Base-by-base conservation (phyloP, 2,797 vertebrate species). In the Tapera naevia region DNA sequence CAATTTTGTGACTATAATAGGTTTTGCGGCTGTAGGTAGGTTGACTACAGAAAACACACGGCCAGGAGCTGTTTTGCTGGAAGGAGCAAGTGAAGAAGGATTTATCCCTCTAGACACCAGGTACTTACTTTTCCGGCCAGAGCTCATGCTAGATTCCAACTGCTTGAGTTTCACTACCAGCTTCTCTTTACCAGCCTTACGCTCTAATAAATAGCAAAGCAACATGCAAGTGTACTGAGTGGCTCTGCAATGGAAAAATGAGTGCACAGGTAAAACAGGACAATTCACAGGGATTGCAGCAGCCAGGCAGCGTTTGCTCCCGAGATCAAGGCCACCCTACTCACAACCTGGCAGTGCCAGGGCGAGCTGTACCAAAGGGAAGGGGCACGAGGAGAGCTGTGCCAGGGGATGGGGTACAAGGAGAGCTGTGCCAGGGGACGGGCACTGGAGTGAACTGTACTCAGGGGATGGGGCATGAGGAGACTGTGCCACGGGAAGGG, bases 81-180 rank as follows among this genome's bases (percentile, higher is more conserved):
- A 72, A 79, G 80, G 24, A 64, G 39, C 69, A 72, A 61, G 65
- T 12, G 65, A 76, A 76, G 74, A 76, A 93, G 51, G 43, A 30
- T 83, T 80, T 41, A 94, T 67, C 60, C 94, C 94, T 89, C 65
- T 23, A 32, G 61, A 92, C 57, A 93, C 6, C 24, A 33, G 61
- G 96, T 97, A 99, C 99, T 99, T 98, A 99, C 99, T 95, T 98
- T 99, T 99, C 81, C 99, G 98, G 93, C 99, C 99, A 84, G 98
- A 97, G 82, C 99, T 99, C 98, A 99, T 98, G 98, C 97, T 98
- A 60, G 98, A 96, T 94, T 99, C 99, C 98, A 99, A 94, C 76
- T 96, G 97, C 97, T 98, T 98, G 71, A 99, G 98, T 94, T 98
- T 99, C 88, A 89, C 95, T 95, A 98, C 94, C 82, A 99, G 94